Base-by-base conservation (phyloP, 2,113 vertebrate genomes). In the Nematolebias whitei region DNA sequence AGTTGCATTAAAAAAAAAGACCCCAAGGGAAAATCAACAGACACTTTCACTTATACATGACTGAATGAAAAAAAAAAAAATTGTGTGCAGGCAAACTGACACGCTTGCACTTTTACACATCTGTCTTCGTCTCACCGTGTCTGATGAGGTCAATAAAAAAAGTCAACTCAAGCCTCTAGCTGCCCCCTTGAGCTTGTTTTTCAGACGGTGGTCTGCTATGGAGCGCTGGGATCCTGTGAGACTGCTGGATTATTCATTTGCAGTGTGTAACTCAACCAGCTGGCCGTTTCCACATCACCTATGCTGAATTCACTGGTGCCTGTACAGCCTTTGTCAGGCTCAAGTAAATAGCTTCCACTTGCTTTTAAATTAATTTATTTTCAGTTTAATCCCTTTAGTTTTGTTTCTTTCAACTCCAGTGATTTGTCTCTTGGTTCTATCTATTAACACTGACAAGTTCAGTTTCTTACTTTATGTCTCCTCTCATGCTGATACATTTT, bases 201-300 rank as follows among this genome's bases (percentile, higher is more conserved):
- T 78, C 78, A 68, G 63, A 79, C 18, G 22, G 52, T 38, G 58
- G 69, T 59, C 50, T 72, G 64, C 29, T 67, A 47, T 47, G 62
- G 53, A 78, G 76, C 15, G 1, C 39, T 2, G 26, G 35, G 66
- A 83, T 50, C 51, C 65, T 19, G 71, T 23, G 49, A 63, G 57
- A 12, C 69, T 79, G 60, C 51, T 85, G 64, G 72, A 81, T 85
- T 82, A 87, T 84, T 87, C 70, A 85, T 85, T 72, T 80, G 74
- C 13, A 2, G 35, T 55, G 77, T 68, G 71, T 63, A 82, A 78
- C 49, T 76, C 60, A 82, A 65, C 68, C 71, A 57, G 11, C 72
- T 78, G 67, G 57, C 76, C 70, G 66, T 77, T 85, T 69, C 68
- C 75, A 78, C 70, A 72, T 80, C 71, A 80, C 61, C 80, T 73